These are phyloP conservation scores for Burhinus oedicnemus DNA, from an alignment of 2,113 vertebrate genomes.

Conservation along the genomic window DNA sequence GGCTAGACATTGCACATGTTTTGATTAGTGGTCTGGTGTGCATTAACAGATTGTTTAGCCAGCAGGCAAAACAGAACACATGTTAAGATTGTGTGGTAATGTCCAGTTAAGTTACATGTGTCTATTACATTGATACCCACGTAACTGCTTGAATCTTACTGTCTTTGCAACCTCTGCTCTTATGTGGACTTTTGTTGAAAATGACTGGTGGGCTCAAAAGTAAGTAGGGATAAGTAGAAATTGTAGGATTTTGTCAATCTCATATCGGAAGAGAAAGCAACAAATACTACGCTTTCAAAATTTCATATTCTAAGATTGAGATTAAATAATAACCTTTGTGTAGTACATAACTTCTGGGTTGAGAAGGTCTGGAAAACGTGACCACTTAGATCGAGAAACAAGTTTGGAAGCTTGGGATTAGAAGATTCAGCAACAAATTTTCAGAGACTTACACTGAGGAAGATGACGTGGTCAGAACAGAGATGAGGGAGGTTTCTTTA, in stretches of 20 bases:
- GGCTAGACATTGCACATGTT: not conserved
- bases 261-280: not conserved
- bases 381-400: not conserved
- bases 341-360: not conserved
- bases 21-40: not conserved
- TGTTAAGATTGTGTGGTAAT: not conserved
- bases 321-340: not conserved
- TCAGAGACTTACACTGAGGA: not conserved
- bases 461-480: not conserved
- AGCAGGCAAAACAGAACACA: not conserved
- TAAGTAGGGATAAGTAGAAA: not conserved
- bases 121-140: not conserved
- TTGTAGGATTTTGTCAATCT: not conserved
- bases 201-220: not conserved
- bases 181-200: not conserved
- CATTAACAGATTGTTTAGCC: slow-evolving; percentile 25
- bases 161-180: not conserved
- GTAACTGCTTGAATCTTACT: not conserved
- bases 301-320: not conserved
- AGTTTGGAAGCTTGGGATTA: not conserved
- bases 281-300: not conserved
- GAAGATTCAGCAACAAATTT: not conserved
- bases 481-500: not conserved
- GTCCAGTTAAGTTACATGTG: not conserved
- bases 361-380: not conserved